Evolutionary conservation across 2,888 invertebrate genomes (phyloP).

Genomic region (Nomada fucata): DNA sequence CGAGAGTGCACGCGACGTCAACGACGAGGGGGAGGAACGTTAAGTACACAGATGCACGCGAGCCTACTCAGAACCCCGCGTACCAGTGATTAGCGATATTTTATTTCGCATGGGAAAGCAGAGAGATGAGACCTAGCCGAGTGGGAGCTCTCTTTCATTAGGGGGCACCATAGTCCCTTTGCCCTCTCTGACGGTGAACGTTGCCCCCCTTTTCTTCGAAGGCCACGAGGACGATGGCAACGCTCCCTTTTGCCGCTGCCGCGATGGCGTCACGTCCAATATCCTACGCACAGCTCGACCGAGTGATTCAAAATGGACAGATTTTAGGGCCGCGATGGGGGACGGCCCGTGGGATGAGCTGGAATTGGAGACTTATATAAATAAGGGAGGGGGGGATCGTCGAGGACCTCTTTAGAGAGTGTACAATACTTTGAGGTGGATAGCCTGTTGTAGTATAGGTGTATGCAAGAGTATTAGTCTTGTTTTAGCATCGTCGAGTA

Average conservation of each 20-base stretch:
- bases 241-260: slow-evolving; percentile 70
- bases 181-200: not conserved
- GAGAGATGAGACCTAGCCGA: slow-evolving; percentile 84
- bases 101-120: slow-evolving; percentile 84
- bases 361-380: not conserved
- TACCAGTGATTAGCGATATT: slow-evolving; percentile 84
- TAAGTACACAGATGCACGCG: slow-evolving; percentile 75
- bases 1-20: slow-evolving; percentile 24
- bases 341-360: slow-evolving; percentile 19
- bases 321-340: slow-evolving; percentile 52
- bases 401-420: not conserved
- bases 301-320: slow-evolving; percentile 73
- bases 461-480: too few relatives aligned
- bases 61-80: slow-evolving; percentile 78
- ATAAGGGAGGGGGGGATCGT: too few relatives aligned
- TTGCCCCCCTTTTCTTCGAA: slow-evolving; percentile 43
- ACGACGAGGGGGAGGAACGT: slow-evolving; percentile 36
- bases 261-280: slow-evolving; percentile 80
- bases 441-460: too few relatives aligned
- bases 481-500: too few relatives aligned
- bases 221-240: slow-evolving; percentile 38
- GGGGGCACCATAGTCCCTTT: slow-evolving; percentile 63
- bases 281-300: slow-evolving; percentile 70
- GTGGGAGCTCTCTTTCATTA: slow-evolving; percentile 84
- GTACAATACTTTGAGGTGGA: not conserved